Evolutionary conservation across 1,140 invertebrate species (phyloP).

Genomic region (Danaus plexippus): DNA sequence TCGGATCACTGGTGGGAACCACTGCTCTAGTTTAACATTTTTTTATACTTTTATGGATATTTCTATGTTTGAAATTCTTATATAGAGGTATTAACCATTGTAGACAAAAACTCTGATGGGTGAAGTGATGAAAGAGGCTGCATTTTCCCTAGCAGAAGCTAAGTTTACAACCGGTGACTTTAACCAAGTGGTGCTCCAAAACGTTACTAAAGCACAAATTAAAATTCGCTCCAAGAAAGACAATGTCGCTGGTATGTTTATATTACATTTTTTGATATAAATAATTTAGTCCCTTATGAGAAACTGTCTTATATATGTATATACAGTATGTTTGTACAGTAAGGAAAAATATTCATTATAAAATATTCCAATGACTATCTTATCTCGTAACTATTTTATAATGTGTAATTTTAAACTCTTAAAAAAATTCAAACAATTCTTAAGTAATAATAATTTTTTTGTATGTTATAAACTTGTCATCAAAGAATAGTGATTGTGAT

Average conservation of each 20-base stretch:
- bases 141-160: slow-evolving; percentile 98
- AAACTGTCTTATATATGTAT: no score
- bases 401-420: background rate
- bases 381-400: background rate
- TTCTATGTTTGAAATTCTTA: no score
- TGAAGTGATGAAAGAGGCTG: slow-evolving; percentile 99
- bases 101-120: slow-evolving; percentile 99
- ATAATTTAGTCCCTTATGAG: no score
- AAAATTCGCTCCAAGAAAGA: slow-evolving; percentile 99
- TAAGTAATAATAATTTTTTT: no score
- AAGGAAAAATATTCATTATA: no score
- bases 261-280: background rate
- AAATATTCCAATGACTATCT: no score
- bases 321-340: no score
- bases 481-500: no score
- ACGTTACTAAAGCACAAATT: slow-evolving; percentile 98
- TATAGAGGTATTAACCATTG: slow-evolving; percentile 29
- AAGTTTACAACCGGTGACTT: slow-evolving; percentile 99
- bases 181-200: slow-evolving; percentile 99
- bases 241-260: slow-evolving; percentile 92
- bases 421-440: no score
- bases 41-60: slow-evolving; percentile 3
- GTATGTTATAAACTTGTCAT: no score
- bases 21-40: no score
- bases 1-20: no score